These are phyloP conservation scores for Pelosia muscerda DNA, from an alignment of 2,888 invertebrate species.

Conservation along the genomic window DNA sequence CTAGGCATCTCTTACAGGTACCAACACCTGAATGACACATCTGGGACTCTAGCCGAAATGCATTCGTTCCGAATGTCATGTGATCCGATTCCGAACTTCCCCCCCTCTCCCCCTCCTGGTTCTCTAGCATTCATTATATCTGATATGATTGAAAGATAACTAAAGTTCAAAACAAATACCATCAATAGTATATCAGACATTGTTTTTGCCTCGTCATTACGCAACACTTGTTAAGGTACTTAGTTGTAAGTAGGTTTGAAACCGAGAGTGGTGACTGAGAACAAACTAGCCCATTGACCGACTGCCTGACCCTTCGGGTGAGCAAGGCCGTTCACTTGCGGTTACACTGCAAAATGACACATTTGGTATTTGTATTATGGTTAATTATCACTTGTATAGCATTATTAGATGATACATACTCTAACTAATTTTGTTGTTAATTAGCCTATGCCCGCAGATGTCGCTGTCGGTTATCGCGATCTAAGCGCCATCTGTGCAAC, in stretches of 20 bases:
- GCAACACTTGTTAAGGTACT: constrained; percentile 30
- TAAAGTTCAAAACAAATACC: neutral
- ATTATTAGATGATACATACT: neutral
- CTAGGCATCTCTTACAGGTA: too few species aligned
- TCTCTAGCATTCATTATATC: too few species aligned
- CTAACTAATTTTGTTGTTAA: too few species aligned
- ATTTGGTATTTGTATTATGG: constrained; percentile 22
- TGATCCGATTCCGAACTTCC: too few species aligned
- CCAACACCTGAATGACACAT: too few species aligned
- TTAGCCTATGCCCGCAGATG: too few species aligned
- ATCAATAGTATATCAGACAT: constrained; percentile 2
- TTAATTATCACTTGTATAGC: neutral
- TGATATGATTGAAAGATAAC: neutral
- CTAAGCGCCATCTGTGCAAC: too few species aligned
- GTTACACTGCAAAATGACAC: constrained; percentile 21
- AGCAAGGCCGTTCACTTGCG: constrained; percentile 74
- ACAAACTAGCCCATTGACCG: constrained; percentile 75
- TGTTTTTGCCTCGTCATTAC: constrained; percentile 19
- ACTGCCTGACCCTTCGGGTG: constrained; percentile 67
- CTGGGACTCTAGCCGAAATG: too few species aligned
- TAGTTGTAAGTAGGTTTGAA: constrained; percentile 57
- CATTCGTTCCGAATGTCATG: too few species aligned
- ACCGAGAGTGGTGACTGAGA: constrained; percentile 69
- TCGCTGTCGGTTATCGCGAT: too few species aligned
- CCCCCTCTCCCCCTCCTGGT: too few species aligned